Evolutionary conservation across 2,113 vertebrate genomes (phyloP).

Genomic region (Sciurus niger): DNA sequence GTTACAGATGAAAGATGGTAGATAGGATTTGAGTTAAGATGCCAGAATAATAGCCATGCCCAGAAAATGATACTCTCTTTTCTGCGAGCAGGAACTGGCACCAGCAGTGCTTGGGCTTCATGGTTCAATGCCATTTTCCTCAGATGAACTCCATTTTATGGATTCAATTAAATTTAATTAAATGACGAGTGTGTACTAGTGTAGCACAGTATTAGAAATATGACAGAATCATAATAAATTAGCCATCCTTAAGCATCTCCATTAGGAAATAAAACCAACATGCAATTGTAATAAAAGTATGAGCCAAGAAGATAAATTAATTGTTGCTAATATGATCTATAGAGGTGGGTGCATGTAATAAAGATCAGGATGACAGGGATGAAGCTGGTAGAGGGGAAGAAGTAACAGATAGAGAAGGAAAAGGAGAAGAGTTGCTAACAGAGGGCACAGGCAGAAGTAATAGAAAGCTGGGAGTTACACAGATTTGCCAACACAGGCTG

Average conservation of each 20-base stretch:
- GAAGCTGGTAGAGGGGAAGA: background rate
- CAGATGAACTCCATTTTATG: background rate
- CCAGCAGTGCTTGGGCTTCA: accelerated
- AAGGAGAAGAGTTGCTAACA: background rate
- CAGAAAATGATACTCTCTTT: accelerated
- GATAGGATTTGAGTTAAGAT: background rate
- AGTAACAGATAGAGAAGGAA: background rate
- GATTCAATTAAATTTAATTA: background rate
- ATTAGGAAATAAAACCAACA: background rate
- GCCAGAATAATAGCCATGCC: too few species aligned
- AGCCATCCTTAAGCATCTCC: background rate
- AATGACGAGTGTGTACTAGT: background rate
- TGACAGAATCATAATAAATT: background rate
- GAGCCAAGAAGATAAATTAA: background rate
- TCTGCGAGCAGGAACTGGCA: background rate
- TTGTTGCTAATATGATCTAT: too few species aligned
- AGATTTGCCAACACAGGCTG: background rate
- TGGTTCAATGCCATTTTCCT: background rate
- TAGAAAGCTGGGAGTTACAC: accelerated
- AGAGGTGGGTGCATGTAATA: accelerated
- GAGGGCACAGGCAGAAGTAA: background rate
- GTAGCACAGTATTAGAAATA: background rate
- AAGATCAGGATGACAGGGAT: background rate
- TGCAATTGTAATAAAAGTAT: background rate
- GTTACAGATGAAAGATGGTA: too few species aligned